phyloP scores from a whole-genome alignment of 2,113 vertebrate genomes.

The Oreotragus oreotragus region DNA sequence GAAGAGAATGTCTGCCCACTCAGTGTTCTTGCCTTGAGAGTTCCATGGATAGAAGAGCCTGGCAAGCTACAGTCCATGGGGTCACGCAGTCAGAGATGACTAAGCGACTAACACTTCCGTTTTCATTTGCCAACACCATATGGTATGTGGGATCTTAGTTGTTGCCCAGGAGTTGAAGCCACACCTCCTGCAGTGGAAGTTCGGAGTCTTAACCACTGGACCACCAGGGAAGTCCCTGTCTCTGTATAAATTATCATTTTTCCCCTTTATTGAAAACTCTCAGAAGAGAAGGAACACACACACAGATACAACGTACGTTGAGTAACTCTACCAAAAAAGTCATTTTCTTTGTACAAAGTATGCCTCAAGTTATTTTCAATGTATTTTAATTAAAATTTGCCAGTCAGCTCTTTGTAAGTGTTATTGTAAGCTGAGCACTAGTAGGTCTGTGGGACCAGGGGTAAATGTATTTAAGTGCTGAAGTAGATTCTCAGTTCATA shows the following conservation, averaged over 20 bases:
- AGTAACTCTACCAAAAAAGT: neutral
- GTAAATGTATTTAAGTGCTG: constrained; percentile 27
- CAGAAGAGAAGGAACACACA: neutral
- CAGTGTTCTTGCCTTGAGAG: neutral
- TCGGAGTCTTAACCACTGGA: neutral
- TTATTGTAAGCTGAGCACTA: neutral
- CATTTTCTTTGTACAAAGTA: neutral
- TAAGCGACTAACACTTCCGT: neutral
- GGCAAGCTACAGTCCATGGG: neutral
- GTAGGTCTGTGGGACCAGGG: constrained; percentile 14
- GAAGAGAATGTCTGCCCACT: neutral
- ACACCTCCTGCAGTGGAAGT: neutral
- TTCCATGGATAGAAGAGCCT: neutral
- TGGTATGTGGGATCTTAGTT: neutral
- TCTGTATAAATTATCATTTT: neutral
- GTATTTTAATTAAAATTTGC: constrained; percentile 62
- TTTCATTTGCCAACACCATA: neutral
- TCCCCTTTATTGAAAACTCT: neutral
- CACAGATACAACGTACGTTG: neutral
- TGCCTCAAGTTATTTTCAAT: constrained; percentile 28
- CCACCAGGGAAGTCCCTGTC: neutral
- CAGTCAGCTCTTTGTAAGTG: constrained; percentile 30
- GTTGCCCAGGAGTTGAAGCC: neutral
- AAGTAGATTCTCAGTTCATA: neutral
- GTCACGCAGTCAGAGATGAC: accelerated